Conservation (phyloP, 2,888 invertebrate genomes). For the Tetheella fluctuosa region DNA sequence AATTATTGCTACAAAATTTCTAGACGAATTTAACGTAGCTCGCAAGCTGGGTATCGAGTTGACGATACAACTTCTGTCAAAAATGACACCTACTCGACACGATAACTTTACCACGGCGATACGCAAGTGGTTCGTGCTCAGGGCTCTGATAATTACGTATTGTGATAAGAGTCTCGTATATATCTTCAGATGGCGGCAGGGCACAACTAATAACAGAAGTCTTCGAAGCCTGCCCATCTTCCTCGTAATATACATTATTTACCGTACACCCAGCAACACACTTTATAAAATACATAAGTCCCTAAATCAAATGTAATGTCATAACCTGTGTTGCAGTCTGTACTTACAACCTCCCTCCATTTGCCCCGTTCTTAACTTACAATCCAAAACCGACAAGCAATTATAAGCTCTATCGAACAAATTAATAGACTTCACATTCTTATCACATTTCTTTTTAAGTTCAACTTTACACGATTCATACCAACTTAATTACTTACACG, state of each 20-base stretch:
- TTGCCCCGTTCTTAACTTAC: constrained; percentile 7
- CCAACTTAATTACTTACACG: background rate
- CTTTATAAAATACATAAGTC: background rate
- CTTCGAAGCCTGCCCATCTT: background rate
- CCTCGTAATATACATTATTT: background rate
- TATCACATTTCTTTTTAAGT: background rate
- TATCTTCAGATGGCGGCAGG: background rate
- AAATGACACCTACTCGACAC: too few species aligned
- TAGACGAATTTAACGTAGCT: too few species aligned
- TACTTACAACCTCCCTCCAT: constrained; percentile 6
- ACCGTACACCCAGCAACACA: constrained; percentile 1
- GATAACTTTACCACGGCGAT: background rate
- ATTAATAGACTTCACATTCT: constrained; percentile 7
- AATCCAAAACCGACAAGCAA: constrained; percentile 10
- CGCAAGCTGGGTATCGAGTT: too few species aligned
- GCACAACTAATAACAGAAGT: background rate
- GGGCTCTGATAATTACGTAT: background rate
- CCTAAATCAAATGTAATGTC: background rate
- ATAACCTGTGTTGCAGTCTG: constrained; percentile 6
- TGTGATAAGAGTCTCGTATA: background rate
- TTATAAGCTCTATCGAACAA: constrained; percentile 1
- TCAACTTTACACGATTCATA: background rate
- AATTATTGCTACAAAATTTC: too few species aligned
- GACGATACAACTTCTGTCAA: too few species aligned
- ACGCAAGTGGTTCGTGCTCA: too few species aligned